Percentiles rank a stretch among this genome's conserved stretches.
phyloP scores from a whole-genome alignment of 2,113 vertebrate species.

The Bubalus kerabau region DNA sequence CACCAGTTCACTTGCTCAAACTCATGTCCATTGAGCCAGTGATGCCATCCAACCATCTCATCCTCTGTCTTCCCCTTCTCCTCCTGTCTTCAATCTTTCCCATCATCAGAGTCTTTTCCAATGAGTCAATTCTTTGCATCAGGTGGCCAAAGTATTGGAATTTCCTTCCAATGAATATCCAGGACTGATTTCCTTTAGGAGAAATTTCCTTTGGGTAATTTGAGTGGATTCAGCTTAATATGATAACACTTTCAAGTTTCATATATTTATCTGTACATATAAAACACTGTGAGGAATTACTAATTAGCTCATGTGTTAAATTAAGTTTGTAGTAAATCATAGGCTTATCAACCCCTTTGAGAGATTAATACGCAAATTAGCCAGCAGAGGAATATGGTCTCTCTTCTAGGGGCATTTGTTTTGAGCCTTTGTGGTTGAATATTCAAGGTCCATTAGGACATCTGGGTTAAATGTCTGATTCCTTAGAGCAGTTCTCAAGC shows the following conservation, averaged over 20 bases:
- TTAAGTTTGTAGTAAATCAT: not conserved
- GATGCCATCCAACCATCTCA: not conserved
- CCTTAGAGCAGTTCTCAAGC: not conserved
- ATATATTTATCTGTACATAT: not conserved
- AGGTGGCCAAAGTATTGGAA: not conserved
- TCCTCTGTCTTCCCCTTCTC: not conserved
- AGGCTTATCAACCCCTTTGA: not conserved
- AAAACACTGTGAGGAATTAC: not conserved
- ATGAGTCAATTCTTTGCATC: not conserved
- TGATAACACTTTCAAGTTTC: not conserved
- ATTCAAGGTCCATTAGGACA: not conserved
- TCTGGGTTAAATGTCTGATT: not conserved
- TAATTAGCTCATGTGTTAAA: not conserved
- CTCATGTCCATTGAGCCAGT: not conserved
- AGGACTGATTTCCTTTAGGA: not conserved
- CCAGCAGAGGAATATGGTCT: not conserved
- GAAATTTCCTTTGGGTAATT: not conserved
- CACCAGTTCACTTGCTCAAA: not conserved
- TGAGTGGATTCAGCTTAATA: not conserved
- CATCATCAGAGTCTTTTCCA: not conserved
- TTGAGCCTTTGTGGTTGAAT: not conserved
- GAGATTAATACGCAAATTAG: not conserved
- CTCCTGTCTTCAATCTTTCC: not conserved
- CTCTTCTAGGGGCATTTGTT: not conserved
- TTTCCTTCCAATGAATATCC: not conserved